Base-by-base conservation (phyloP, 1,140 invertebrate genomes). In the Caenorhabditis tropicalis region DNA sequence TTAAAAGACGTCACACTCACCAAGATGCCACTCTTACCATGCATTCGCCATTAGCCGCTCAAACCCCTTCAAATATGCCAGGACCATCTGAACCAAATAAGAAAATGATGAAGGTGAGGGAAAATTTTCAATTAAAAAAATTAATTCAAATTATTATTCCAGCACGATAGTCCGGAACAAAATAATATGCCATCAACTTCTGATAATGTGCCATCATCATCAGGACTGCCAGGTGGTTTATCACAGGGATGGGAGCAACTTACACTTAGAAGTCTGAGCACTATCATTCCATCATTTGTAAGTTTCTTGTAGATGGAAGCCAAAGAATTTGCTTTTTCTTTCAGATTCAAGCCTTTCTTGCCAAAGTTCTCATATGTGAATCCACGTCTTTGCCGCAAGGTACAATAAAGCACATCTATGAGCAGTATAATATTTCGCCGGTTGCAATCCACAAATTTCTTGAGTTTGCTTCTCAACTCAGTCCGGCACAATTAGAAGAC, bases 311-410 rank as follows among this genome's bases (percentile, higher is more conserved):
- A 9, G 49, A n/a, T 51, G 3, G 19, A 16, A 5, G 21, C 4
- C 19, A 7, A 9, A 4, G 6, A 16, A 58, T 58, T 58, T n/a
- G 24, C 27, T 29, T 2, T 27, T 58, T 24, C 2, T 74, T 74
- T 12, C 65, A 74, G 65, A 10, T 74, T 19, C 65, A 74, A 74
- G 65, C 65, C n/a, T 74, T 46, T 74, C 65, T 74, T 46, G 65
- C 36, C 65, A 74, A 39, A 46, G 65, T 12, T 0, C 3, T 74
- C 2, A 16, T 24, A 43, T 24, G 12, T 10, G 3, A 74, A 24
- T 10, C 19, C 5, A 24, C 5, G 10, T 24, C n/a, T 19, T 5
- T 74, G 1, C 24, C 65, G 9, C n/a, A 29, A n/a, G 36, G 36
- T 1, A 46, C 65, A 0, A 24, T 74, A 9, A n/a, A 39, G 24